A percentile compares a stretch with the other conserved stretches of the same genome.
Evolutionary conservation across 2,888 invertebrate genomes (phyloP).

Genomic region (Isoperla grammatica): DNA sequence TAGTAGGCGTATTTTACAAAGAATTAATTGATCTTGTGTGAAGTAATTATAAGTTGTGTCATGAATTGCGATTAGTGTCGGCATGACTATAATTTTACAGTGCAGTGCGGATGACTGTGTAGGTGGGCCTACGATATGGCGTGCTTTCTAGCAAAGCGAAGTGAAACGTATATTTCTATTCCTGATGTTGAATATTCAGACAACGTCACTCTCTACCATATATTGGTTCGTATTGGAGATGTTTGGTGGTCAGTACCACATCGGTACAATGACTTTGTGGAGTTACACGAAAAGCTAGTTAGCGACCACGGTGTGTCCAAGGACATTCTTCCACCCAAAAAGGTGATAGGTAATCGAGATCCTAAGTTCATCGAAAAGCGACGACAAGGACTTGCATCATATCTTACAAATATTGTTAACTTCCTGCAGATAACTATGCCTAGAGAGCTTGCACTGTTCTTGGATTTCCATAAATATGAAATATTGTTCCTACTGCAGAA

Average conservation of each 20-base stretch:
- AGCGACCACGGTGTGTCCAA: conserved; percentile 74
- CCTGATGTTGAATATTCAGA: conserved; percentile 59
- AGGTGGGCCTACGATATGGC: conserved; percentile 53
- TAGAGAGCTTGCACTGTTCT: conserved; percentile 71
- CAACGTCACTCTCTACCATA: conserved; percentile 66
- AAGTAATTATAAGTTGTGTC: too few species aligned
- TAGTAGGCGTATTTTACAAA: too few species aligned
- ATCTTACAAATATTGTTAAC: conserved; percentile 69
- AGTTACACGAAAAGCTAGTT: conserved; percentile 79
- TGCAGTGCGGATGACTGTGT: too few species aligned
- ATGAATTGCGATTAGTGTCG: too few species aligned
- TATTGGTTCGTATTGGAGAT: conserved; percentile 61
- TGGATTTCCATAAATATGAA: conserved; percentile 86
- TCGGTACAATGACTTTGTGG: conserved; percentile 86
- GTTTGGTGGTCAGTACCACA: conserved; percentile 78
- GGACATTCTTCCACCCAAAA: conserved; percentile 87
- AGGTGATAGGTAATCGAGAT: conserved; percentile 84
- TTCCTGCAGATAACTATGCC: conserved; percentile 76
- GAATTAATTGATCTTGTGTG: too few species aligned
- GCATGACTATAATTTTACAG: too few species aligned
- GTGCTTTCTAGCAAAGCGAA: conserved; percentile 62
- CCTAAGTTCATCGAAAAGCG: conserved; percentile 82
- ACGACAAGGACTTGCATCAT: conserved; percentile 70
- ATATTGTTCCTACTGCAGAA: conserved; percentile 79
- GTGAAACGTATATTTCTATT: conserved; percentile 61